Evolutionary conservation across 2,113 vertebrate species (phyloP).

Genomic region (Solenodon paradoxus): DNA sequence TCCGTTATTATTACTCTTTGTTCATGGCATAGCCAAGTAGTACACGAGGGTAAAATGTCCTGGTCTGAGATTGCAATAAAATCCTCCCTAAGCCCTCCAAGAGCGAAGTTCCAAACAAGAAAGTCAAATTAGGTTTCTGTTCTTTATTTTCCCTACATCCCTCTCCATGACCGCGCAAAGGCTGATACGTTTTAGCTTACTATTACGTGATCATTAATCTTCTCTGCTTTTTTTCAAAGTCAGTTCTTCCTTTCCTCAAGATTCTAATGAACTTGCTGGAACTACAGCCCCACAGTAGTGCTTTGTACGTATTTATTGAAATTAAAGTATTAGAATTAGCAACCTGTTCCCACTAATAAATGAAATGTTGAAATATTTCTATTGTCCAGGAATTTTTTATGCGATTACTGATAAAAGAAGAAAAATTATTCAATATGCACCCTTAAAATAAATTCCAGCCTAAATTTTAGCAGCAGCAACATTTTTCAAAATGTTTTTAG

Average conservation of each 20-base stretch:
- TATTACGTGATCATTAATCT: conserved; percentile 5
- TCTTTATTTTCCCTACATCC: background rate
- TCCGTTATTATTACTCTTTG: background rate
- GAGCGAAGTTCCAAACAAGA: background rate
- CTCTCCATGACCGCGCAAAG: background rate
- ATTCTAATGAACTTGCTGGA: background rate
- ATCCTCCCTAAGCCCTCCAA: background rate
- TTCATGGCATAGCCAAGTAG: background rate
- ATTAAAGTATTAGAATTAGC: conserved; percentile 46
- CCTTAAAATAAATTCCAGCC: conserved; percentile 19
- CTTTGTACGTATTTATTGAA: conserved; percentile 43
- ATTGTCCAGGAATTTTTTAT: background rate
- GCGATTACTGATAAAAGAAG: background rate
- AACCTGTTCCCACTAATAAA: background rate
- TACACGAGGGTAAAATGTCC: background rate
- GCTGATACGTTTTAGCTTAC: background rate
- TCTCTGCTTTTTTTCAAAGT: conserved; percentile 18
- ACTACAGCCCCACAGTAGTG: background rate
- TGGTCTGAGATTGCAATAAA: background rate
- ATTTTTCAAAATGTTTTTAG: background rate
- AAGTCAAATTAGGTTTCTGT: background rate
- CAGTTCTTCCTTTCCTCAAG: conserved; percentile 6
- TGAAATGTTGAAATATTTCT: background rate
- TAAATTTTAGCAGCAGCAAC: background rate
- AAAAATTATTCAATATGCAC: background rate